Conservation (phyloP, 2,113 vertebrate species). For the Progne subis region DNA sequence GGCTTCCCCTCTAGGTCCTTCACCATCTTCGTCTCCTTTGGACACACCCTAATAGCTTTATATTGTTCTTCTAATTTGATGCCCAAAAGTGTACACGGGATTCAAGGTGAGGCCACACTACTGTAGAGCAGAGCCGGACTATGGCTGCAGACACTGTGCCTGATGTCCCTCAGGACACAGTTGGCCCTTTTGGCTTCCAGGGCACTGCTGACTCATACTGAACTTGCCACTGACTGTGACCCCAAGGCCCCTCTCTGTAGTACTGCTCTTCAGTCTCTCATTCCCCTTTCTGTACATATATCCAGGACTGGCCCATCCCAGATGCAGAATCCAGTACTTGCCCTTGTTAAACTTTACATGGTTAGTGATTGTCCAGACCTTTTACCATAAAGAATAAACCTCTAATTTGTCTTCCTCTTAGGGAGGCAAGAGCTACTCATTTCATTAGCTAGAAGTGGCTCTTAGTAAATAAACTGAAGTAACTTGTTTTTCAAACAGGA, state of each 20-base stretch:
- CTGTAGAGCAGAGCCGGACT: background rate
- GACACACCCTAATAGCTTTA: background rate
- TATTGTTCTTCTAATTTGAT: background rate
- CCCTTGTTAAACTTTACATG: background rate
- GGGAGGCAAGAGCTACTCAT: background rate
- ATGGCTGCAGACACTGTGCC: fast-evolving
- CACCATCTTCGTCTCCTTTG: background rate
- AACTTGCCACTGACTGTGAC: background rate
- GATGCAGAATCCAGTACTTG: background rate
- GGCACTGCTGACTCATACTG: background rate
- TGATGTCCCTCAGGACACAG: fast-evolving
- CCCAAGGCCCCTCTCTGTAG: background rate
- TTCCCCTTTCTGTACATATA: background rate
- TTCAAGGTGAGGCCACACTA: background rate
- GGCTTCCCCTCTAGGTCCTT: background rate
- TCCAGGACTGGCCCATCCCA: background rate
- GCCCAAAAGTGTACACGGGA: background rate
- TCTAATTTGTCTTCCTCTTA: background rate
- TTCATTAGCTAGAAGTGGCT: background rate
- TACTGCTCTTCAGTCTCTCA: background rate
- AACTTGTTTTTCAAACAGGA: background rate
- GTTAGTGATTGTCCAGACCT: background rate
- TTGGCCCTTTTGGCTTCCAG: background rate
- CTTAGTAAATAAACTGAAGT: background rate
- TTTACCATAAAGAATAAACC: background rate